Base-by-base conservation (phyloP, 2,888 invertebrate genomes). In the Macropis europaea region DNA sequence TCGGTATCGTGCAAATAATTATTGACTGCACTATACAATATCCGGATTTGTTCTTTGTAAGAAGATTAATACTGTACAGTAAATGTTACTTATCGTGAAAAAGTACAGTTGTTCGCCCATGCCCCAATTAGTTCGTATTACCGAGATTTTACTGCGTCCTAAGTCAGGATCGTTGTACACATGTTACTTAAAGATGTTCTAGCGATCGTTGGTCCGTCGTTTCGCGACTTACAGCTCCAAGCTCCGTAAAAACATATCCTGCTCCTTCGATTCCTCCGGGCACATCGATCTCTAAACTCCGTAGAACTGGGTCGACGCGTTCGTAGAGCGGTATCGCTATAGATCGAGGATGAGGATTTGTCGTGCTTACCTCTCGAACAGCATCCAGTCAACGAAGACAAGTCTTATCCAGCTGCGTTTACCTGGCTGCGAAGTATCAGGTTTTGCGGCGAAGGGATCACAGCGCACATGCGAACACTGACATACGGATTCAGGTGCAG, bases 281-380 rank as follows among this genome's bases (percentile, higher is more conserved):
- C 57, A 38, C 69, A 67, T 79, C 63, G 78, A 73, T 78, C 76
- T 76, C 59, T 32, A 73, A 68, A 72, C 63, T 67, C 30, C 17
- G 32, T 45, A 40, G 52, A 79, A 76, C 67, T 79, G 26, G 76
- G 79, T 79, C 78, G 61, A 61, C 61, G 50, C 47, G 38, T 48
- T 68, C 43, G 59, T 42, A 3, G 22, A 28, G 36, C n/a, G 47
- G 45, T 50, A 60, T 62, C 66, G 34, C 40, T 17, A 38, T 42
- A 59, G 59, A 60, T 54, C 47, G 59, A 34, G 48, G 66, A 59
- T 52, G 47, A 57, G 64, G 67, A 77, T 75, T 78, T 78, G 59
- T 71, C 73, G 71, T 13, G 45, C 64, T 64, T 63, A 34, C 60
- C 50, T 64, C 70, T 56, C 26, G 38, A 28, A 47, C 57, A 47